A percentile compares a stretch with the other conserved stretches of the same genome.
phyloP scores from a whole-genome alignment of 2,113 vertebrate species.

The Circaetus gallicus region DNA sequence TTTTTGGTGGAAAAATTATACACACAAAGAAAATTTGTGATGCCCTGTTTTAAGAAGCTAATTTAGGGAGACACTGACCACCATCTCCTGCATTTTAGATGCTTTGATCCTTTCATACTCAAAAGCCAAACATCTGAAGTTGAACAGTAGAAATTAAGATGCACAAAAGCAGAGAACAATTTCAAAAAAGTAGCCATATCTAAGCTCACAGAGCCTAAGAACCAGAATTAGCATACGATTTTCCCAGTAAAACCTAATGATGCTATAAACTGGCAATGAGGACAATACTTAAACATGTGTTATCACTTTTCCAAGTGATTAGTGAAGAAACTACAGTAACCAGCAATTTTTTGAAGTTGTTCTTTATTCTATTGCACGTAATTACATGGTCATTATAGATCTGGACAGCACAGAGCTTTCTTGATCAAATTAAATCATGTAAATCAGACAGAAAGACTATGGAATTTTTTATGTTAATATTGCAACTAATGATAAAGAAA shows the following conservation, averaged over 20 bases:
- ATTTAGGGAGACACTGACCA: background rate
- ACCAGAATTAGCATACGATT: background rate
- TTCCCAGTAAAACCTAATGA: conserved; percentile 12
- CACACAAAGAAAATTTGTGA: background rate
- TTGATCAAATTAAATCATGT: background rate
- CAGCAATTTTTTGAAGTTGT: background rate
- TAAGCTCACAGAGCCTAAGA: background rate
- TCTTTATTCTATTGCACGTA: background rate
- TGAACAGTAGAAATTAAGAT: background rate
- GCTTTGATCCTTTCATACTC: background rate
- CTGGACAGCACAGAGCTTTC: background rate
- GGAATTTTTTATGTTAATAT: background rate
- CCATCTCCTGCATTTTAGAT: background rate
- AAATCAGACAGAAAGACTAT: background rate
- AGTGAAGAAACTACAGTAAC: background rate
- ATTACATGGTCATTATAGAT: background rate
- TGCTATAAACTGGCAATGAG: background rate
- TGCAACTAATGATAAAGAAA: background rate
- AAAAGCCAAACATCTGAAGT: background rate
- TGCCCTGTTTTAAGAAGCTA: background rate
- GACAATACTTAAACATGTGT: background rate
- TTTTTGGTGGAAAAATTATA: background rate
- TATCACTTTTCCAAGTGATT: conserved; percentile 18
- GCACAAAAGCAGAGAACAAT: background rate
- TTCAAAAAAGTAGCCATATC: background rate